Evolutionary conservation across 2,113 vertebrate species (phyloP).

Genomic region (Himantopus leucocephalus): DNA sequence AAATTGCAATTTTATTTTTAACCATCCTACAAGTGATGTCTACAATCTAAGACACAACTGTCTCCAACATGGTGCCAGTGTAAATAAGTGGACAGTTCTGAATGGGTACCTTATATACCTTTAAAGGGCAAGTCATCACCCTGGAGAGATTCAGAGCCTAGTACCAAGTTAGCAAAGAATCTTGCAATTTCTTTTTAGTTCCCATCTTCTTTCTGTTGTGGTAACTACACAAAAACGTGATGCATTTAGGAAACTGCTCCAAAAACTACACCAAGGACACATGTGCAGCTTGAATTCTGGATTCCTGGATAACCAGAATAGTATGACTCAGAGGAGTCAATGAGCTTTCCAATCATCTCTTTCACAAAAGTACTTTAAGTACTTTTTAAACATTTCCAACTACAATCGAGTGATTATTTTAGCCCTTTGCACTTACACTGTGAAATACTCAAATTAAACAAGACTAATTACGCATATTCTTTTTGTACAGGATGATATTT

Average conservation of each 20-base stretch:
- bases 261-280: neutral
- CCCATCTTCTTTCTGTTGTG: neutral
- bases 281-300: neutral
- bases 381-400: neutral
- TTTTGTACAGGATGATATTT: neutral
- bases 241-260: neutral
- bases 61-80: neutral
- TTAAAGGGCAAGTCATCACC: neutral
- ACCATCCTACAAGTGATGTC: neutral
- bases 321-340: neutral
- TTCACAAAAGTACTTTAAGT: neutral
- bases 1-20: slow-evolving; percentile 32
- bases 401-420: neutral
- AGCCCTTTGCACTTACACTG: slow-evolving; percentile 19
- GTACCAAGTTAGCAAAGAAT: neutral
- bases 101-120: neutral
- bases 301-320: neutral
- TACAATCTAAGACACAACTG: neutral
- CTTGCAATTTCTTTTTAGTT: neutral
- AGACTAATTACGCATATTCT: slow-evolving; percentile 4
- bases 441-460: slow-evolving; percentile 18
- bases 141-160: neutral
- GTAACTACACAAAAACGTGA: neutral
- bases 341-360: neutral
- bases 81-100: neutral